Percentiles rank a stretch among this genome's conserved stretches.
phyloP scores from a whole-genome alignment of 2,888 invertebrate genomes.

The Phaedon cochleariae region DNA sequence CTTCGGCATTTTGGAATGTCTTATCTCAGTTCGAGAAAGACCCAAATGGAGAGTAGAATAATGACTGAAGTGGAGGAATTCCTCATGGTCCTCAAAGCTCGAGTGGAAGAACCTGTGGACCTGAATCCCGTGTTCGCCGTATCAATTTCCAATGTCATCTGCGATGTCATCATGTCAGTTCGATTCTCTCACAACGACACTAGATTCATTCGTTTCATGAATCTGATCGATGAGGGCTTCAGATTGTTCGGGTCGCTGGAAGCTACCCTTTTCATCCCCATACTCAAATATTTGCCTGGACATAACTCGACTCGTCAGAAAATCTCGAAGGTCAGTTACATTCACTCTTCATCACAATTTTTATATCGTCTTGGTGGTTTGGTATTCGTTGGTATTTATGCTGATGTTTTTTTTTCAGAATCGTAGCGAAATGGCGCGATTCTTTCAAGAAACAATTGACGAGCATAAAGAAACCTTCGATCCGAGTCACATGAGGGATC shows the following conservation, averaged over 20 bases:
- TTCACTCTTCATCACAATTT: too few species aligned
- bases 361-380: too few species aligned
- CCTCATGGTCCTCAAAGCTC: constrained; percentile 70
- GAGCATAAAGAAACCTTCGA: constrained; percentile 82
- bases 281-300: constrained; percentile 72
- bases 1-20: constrained; percentile 89
- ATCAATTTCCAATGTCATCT: constrained; percentile 89
- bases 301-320: constrained; percentile 65
- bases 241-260: constrained; percentile 83
- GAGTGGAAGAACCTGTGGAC: constrained; percentile 75
- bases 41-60: constrained; percentile 84
- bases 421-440: constrained; percentile 84
- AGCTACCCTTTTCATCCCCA: constrained; percentile 84
- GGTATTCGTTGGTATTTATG: too few species aligned
- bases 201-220: constrained; percentile 81
- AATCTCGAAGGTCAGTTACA: constrained; percentile 63
- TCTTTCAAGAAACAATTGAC: constrained; percentile 85
- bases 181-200: constrained; percentile 81
- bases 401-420: constrained; percentile 66
- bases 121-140: constrained; percentile 80
- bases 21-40: constrained; percentile 80
- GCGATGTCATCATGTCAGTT: constrained; percentile 89
- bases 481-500: constrained; percentile 77
- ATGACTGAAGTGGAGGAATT: constrained; percentile 84
- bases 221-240: constrained; percentile 92